Evolutionary conservation across 2,113 vertebrate species (phyloP).

Genomic region (Scartelaos histophorus): DNA sequence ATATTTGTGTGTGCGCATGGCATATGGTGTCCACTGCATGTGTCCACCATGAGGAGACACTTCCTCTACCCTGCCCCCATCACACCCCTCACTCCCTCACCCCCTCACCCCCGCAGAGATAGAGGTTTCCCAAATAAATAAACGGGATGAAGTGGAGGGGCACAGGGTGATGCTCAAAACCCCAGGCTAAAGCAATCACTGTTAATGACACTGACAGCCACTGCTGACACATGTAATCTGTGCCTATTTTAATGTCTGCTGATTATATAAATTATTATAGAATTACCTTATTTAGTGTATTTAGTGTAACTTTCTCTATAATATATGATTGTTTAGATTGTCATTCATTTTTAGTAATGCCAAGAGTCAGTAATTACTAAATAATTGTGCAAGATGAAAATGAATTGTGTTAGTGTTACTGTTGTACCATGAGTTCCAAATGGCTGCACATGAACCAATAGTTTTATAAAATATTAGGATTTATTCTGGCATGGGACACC

Average conservation of each 20-base stretch:
- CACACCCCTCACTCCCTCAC: not conserved
- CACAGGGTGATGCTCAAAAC: conserved; percentile 18
- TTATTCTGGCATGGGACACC: not conserved
- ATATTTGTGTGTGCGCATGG: conserved; percentile 12
- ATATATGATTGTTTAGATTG: too few relatives aligned
- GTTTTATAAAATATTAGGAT: not conserved
- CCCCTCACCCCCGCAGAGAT: conserved; percentile 32
- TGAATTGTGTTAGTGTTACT: not conserved
- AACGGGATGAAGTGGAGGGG: conserved; percentile 14
- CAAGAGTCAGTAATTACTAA: too few relatives aligned
- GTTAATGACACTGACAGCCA: not conserved
- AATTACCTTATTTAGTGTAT: too few relatives aligned
- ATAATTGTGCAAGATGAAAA: too few relatives aligned
- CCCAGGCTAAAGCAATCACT: not conserved
- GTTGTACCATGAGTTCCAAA: not conserved
- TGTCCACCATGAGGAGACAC: conserved; percentile 49
- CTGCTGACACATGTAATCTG: not conserved
- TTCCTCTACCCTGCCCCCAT: conserved; percentile 37
- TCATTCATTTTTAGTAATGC: too few relatives aligned
- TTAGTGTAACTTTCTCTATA: too few relatives aligned
- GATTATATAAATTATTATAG: not conserved
- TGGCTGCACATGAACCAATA: not conserved
- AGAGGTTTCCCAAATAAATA: conserved; percentile 63
- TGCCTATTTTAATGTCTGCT: not conserved
- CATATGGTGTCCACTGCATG: conserved; percentile 63